phyloP scores from a whole-genome alignment of 2,888 invertebrate species.

The Scelioninae gen. 2 region DNA sequence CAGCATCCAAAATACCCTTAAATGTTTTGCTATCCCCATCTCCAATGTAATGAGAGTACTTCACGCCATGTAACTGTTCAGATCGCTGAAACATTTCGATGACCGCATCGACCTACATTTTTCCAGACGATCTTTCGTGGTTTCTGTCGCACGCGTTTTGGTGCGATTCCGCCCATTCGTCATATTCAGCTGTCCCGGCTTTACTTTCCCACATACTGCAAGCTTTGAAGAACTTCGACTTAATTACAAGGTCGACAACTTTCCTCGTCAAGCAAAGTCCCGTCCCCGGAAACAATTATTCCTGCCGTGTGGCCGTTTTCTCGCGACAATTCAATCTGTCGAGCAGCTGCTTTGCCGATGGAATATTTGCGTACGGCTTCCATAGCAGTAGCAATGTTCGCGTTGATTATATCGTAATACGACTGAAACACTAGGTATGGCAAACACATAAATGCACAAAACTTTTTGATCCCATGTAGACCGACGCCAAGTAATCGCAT shows the following conservation, averaged over 20 bases:
- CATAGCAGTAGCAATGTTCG: slow-evolving; percentile 8
- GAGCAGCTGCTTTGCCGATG: slow-evolving; percentile 16
- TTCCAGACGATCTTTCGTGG: no score
- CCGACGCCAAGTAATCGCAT: slow-evolving; percentile 11
- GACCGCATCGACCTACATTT: no score
- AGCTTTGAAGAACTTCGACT: slow-evolving; percentile 34
- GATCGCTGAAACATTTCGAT: no score
- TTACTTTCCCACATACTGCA: slow-evolving; percentile 29
- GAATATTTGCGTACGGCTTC: background rate
- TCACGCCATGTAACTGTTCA: slow-evolving; percentile 3
- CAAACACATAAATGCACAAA: no score
- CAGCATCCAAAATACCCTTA: slow-evolving; percentile 6
- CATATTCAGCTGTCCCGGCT: slow-evolving; percentile 20
- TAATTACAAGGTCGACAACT: slow-evolving; percentile 36
- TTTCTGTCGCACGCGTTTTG: no score
- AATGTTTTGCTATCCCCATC: no score
- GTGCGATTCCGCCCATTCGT: slow-evolving; percentile 29
- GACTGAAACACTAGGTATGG: slow-evolving; percentile 6
- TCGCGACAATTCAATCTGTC: slow-evolving; percentile 24
- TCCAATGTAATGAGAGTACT: slow-evolving; percentile 10
- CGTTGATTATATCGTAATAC: slow-evolving; percentile 9
- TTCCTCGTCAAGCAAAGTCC: slow-evolving; percentile 23
- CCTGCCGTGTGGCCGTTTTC: slow-evolving; percentile 29
- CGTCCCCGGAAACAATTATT: slow-evolving; percentile 37
- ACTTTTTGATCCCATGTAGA: slow-evolving; percentile 1